Percentiles rank a stretch among this genome's conserved stretches.
Conservation (phyloP, 2,888 invertebrate species). For the Mythimna impura region DNA sequence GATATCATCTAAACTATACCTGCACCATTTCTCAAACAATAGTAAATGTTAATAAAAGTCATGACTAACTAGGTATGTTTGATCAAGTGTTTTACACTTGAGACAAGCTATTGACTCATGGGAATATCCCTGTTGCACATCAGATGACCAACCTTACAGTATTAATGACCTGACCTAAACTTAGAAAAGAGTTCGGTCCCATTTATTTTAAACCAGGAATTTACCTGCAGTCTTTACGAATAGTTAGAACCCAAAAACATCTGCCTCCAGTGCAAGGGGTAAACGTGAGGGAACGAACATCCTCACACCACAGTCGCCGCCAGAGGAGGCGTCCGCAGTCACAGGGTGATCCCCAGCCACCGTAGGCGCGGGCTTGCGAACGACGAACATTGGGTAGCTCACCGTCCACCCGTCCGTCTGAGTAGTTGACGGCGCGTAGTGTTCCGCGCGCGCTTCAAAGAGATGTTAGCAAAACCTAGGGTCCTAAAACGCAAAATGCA, state of each 20-base stretch:
- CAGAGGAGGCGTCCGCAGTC: no score
- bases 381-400: no score
- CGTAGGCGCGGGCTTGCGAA: no score
- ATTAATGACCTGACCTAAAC: not conserved
- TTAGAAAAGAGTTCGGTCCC: not conserved
- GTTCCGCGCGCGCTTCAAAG: no score
- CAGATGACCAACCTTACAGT: not conserved
- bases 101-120: constrained; percentile 20
- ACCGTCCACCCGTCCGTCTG: no score
- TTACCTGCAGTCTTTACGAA: not conserved
- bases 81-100: constrained; percentile 12
- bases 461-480: no score
- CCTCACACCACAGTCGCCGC: no score
- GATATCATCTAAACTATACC: constrained; percentile 4
- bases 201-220: not conserved
- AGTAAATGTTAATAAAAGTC: constrained; percentile 10
- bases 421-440: no score
- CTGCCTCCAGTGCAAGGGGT: not conserved
- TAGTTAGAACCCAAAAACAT: not conserved
- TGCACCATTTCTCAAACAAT: constrained; percentile 13
- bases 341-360: no score
- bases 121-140: constrained; percentile 32
- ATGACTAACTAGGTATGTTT: constrained; percentile 26
- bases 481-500: no score
- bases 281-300: no score